phyloP scores from a whole-genome alignment of 1,140 invertebrate species.

The Riptortus pedestris region DNA sequence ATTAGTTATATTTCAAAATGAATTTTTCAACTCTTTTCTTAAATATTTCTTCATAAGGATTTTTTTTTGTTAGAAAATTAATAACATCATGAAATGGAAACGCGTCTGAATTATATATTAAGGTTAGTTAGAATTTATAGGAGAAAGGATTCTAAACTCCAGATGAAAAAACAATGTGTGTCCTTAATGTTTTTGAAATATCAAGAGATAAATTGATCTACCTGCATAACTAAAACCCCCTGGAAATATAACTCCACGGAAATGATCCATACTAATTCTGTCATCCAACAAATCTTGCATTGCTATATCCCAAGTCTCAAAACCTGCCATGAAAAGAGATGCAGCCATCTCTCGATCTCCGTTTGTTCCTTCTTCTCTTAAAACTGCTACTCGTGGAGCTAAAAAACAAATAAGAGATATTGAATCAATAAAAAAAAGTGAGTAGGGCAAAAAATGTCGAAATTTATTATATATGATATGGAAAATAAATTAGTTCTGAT shows the following conservation, averaged over 20 bases:
- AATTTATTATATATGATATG: not conserved
- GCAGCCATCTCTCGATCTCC: slow-evolving; percentile 96
- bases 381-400: slow-evolving; percentile 67
- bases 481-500: too few species aligned
- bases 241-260: slow-evolving; percentile 85
- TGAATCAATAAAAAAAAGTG: not conserved
- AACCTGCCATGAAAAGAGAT: slow-evolving; percentile 81
- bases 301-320: slow-evolving; percentile 83
- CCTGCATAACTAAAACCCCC: slow-evolving; percentile 96
- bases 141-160: too few species aligned
- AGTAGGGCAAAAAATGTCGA: too few species aligned
- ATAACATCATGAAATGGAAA: too few species aligned
- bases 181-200: too few species aligned
- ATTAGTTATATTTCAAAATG: too few species aligned
- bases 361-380: slow-evolving; percentile 94
- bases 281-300: slow-evolving; percentile 75
- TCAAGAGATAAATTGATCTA: slow-evolving; percentile 34
- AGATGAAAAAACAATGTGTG: slow-evolving; percentile 13
- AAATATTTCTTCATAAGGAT: too few species aligned
- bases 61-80: too few species aligned
- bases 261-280: slow-evolving; percentile 60
- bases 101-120: too few species aligned
- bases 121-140: too few species aligned
- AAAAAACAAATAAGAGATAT: slow-evolving; percentile 26
- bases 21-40: too few species aligned